Percentiles rank a stretch among this genome's conserved stretches.
These are phyloP conservation scores for Formicarius rufipectus DNA, from an alignment of 2,113 vertebrate genomes.

Conservation along the genomic window DNA sequence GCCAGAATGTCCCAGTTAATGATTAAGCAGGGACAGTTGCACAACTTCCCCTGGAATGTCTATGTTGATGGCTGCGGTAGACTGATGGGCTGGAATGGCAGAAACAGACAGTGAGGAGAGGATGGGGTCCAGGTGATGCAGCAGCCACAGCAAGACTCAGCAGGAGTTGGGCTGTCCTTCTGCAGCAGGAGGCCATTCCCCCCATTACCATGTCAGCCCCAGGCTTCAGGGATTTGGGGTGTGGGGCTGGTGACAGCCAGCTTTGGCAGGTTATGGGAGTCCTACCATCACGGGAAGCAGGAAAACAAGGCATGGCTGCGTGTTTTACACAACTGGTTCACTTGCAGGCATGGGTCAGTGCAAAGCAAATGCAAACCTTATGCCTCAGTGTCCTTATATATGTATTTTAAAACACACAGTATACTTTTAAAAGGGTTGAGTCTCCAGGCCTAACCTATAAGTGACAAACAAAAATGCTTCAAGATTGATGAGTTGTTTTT, in stretches of 20 bases:
- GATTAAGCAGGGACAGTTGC: constrained; percentile 31
- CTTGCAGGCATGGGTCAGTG: neutral
- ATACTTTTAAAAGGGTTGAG: constrained; percentile 20
- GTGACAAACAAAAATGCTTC: constrained; percentile 36
- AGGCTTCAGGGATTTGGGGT: neutral
- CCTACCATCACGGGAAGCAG: neutral
- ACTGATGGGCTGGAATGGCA: constrained; percentile 12
- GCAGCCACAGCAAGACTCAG: neutral
- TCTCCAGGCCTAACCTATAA: constrained; percentile 9
- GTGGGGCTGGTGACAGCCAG: neutral
- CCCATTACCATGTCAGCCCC: rapidly evolving
- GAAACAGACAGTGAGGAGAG: neutral
- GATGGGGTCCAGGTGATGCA: neutral
- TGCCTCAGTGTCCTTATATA: neutral
- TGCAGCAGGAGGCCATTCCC: neutral
- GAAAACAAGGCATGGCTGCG: neutral
- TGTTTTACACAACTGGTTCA: neutral
- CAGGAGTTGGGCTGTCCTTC: neutral
- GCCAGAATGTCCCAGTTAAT: constrained; percentile 47
- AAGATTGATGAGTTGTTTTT: neutral
- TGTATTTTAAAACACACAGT: neutral
- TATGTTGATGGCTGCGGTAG: constrained; percentile 29
- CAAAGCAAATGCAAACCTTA: constrained; percentile 39
- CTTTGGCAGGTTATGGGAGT: neutral
- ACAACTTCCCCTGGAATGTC: constrained; percentile 53